phyloP scores from a whole-genome alignment of 1,140 invertebrate species.

The Belonocnema kinseyi region DNA sequence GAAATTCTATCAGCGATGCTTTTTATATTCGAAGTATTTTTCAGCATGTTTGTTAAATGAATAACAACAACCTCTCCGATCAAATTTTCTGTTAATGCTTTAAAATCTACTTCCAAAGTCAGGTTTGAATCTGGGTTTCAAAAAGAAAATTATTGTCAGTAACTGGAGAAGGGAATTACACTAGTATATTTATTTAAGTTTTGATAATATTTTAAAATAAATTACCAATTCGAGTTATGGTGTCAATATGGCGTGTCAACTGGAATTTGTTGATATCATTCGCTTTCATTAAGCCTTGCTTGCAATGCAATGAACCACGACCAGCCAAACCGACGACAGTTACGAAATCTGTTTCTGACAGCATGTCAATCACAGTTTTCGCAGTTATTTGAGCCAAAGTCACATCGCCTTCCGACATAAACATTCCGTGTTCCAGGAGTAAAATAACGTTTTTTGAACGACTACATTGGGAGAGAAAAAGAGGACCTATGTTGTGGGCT shows the following conservation, averaged over 20 bases:
- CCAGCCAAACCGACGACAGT: constrained; percentile 65
- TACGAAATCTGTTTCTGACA: constrained; percentile 67
- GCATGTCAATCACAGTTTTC: constrained; percentile 71
- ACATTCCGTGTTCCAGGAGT: constrained; percentile 66
- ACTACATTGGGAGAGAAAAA: constrained; percentile 69
- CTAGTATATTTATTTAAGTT: neutral
- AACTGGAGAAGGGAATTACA: too few relatives aligned
- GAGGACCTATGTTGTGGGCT: constrained; percentile 67
- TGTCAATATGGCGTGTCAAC: constrained; percentile 65
- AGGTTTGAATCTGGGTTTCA: constrained; percentile 57
- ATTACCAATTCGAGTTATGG: constrained; percentile 61
- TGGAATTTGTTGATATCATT: constrained; percentile 73
- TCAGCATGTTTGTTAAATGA: constrained; percentile 68
- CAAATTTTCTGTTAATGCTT: constrained; percentile 57
- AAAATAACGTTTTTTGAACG: constrained; percentile 69
- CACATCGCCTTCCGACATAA: constrained; percentile 70
- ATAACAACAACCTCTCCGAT: constrained; percentile 65
- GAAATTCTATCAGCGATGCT: constrained; percentile 59
- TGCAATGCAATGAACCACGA: constrained; percentile 58
- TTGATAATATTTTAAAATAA: neutral
- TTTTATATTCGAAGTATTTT: constrained; percentile 54
- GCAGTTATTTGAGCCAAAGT: constrained; percentile 68
- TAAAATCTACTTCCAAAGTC: constrained; percentile 61
- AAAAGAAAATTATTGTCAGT: constrained; percentile 40
- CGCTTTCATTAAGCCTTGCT: constrained; percentile 64